A percentile compares a stretch with the other conserved stretches of the same genome.
Evolutionary conservation across 2,888 invertebrate genomes (phyloP).

Genomic region (Lasioglossum marginatum): DNA sequence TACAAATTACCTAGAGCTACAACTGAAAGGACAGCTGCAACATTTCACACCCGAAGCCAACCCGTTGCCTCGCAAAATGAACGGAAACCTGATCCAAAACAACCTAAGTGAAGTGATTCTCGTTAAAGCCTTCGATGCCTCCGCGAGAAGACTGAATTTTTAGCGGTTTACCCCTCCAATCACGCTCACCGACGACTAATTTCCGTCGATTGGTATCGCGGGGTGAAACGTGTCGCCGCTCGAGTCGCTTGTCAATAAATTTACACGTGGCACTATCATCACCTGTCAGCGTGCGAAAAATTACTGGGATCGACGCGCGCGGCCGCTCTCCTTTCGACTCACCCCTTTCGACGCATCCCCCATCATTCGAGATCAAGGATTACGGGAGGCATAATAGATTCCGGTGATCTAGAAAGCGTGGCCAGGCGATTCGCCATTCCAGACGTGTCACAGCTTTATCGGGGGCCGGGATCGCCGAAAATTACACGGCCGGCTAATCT

Average conservation of each 20-base stretch:
- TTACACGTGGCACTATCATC: conserved; percentile 27
- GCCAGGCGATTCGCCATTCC: conserved; percentile 47
- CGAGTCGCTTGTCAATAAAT: conserved; percentile 32
- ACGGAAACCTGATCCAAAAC: not conserved
- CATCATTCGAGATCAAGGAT: conserved; percentile 9
- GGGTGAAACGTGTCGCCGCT: not conserved
- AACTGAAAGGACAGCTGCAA: not conserved
- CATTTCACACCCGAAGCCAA: not conserved
- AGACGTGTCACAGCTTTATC: conserved; percentile 67
- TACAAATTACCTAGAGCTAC: not conserved
- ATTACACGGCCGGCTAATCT: conserved; percentile 68
- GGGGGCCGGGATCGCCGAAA: conserved; percentile 61
- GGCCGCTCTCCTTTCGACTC: conserved; percentile 18
- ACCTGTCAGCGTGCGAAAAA: conserved; percentile 11
- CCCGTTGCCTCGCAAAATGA: not conserved
- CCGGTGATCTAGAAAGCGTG: conserved; percentile 24
- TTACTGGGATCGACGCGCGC: conserved; percentile 31
- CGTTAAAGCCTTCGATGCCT: not conserved
- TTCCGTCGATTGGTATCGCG: conserved; percentile 28
- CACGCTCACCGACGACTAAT: not conserved
- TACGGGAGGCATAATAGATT: conserved; percentile 12
- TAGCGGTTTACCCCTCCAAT: not conserved
- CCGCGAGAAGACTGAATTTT: not conserved
- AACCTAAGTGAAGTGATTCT: not conserved
- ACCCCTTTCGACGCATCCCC: conserved; percentile 14